Percentiles rank a stretch among this genome's conserved stretches.
These are phyloP conservation scores for Helleia helle DNA, from an alignment of 2,888 invertebrate genomes.

Conservation along the genomic window DNA sequence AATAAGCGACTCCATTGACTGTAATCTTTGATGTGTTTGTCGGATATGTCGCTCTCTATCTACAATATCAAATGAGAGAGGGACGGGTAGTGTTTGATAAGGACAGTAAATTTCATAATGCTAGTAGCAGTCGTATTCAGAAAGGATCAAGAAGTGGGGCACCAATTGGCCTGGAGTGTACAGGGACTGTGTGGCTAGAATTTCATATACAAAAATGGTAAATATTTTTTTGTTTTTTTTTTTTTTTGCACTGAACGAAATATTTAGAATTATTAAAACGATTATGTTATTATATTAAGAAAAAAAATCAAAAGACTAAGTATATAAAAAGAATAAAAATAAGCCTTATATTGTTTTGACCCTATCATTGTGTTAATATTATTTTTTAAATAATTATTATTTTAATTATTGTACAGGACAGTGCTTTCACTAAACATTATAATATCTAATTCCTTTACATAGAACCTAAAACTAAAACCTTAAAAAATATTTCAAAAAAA, in stretches of 20 bases:
- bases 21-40: constrained; percentile 23
- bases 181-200: constrained; percentile 10
- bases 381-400: no score
- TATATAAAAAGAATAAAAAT: no score
- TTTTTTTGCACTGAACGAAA: background rate
- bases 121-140: constrained; percentile 32
- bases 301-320: no score
- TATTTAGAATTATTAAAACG: background rate
- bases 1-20: constrained; percentile 5
- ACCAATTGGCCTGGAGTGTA: constrained; percentile 41
- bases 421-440: no score
- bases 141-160: constrained; percentile 41
- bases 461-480: no score
- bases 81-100: constrained; percentile 27
- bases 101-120: constrained; percentile 31
- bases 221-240: constrained; percentile 25
- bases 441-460: no score
- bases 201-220: constrained; percentile 34
- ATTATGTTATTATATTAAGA: no score
- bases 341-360: no score
- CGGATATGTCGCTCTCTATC: constrained; percentile 22
- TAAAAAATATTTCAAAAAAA: no score
- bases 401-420: no score
- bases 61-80: constrained; percentile 19
- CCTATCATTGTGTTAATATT: no score